These are phyloP conservation scores for Latrodectus geometricus DNA, from an alignment of 1,140 invertebrate species.

Conservation along the genomic window DNA sequence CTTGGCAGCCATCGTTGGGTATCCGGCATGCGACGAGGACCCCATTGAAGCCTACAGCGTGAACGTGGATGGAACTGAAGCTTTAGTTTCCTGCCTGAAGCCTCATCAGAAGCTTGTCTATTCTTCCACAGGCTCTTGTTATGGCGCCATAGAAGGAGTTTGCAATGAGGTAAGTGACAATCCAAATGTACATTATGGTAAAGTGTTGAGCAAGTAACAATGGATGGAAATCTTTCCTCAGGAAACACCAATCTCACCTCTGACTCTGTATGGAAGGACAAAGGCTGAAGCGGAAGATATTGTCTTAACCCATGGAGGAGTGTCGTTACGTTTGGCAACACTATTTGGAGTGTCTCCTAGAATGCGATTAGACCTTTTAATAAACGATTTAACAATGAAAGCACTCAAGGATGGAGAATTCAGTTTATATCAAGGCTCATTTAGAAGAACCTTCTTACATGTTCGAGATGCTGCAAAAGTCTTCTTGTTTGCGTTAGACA, in stretches of 20 bases:
- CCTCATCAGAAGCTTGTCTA: constrained; percentile 65
- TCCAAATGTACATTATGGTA: too few relatives aligned
- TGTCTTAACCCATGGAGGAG: constrained; percentile 61
- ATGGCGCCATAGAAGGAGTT: constrained; percentile 64
- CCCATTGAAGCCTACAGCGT: constrained; percentile 61
- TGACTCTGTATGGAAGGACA: constrained; percentile 65
- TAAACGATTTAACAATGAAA: constrained; percentile 64
- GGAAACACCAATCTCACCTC: constrained; percentile 63
- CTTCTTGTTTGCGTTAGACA: constrained; percentile 64
- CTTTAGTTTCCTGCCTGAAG: constrained; percentile 60
- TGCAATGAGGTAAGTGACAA: constrained; percentile 63
- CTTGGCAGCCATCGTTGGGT: constrained; percentile 66
- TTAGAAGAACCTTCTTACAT: constrained; percentile 65
- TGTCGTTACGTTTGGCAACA: constrained; percentile 64
- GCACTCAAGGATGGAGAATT: constrained; percentile 61
- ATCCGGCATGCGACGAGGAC: constrained; percentile 66
- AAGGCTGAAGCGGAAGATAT: constrained; percentile 64
- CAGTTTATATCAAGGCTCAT: constrained; percentile 64
- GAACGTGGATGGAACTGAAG: constrained; percentile 63
- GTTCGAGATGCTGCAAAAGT: constrained; percentile 65
- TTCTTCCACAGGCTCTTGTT: constrained; percentile 66
- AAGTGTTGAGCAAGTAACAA: not conserved
- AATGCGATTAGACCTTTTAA: constrained; percentile 65
- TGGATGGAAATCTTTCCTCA: too few relatives aligned
- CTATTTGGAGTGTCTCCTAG: constrained; percentile 66